Conservation (phyloP, 2,888 invertebrate species). For the Coenonympha glycerion region DNA sequence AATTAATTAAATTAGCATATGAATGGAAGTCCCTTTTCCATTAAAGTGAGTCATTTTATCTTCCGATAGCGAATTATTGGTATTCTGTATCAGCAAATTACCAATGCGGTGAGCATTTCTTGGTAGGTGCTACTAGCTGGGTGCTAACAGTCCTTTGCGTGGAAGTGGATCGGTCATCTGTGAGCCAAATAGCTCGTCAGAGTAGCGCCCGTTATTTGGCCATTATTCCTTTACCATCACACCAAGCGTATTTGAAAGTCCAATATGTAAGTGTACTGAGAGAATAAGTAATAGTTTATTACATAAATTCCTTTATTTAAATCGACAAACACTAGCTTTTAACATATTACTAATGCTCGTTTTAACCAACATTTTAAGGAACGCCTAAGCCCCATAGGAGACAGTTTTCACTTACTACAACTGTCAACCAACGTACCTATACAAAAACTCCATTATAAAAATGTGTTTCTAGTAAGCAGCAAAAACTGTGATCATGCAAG, state of each 20-base stretch:
- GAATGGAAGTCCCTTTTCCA: slow-evolving; percentile 21
- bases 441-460: neutral
- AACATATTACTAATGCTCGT: too few relatives aligned
- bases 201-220: slow-evolving; percentile 31
- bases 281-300: slow-evolving; percentile 12
- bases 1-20: too few relatives aligned
- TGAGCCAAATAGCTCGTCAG: slow-evolving; percentile 31
- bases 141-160: slow-evolving; percentile 20
- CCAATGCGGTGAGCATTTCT: slow-evolving; percentile 19
- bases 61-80: slow-evolving; percentile 19
- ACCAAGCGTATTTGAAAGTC: slow-evolving; percentile 28
- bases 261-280: slow-evolving; percentile 27
- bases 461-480: neutral
- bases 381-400: too few relatives aligned
- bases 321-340: too few relatives aligned
- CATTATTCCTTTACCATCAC: slow-evolving; percentile 33
- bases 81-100: slow-evolving; percentile 18
- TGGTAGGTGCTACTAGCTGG: slow-evolving; percentile 10
- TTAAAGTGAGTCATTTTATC: slow-evolving; percentile 25
- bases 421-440: too few relatives aligned
- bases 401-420: too few relatives aligned
- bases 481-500: neutral
- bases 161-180: slow-evolving; percentile 25
- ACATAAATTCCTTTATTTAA: too few relatives aligned
- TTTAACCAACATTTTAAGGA: too few relatives aligned